Evolutionary conservation across 2,113 vertebrate genomes (phyloP), one percentile per base, ranked within the genome.

Genomic region (Pungitius pungitius): DNA sequence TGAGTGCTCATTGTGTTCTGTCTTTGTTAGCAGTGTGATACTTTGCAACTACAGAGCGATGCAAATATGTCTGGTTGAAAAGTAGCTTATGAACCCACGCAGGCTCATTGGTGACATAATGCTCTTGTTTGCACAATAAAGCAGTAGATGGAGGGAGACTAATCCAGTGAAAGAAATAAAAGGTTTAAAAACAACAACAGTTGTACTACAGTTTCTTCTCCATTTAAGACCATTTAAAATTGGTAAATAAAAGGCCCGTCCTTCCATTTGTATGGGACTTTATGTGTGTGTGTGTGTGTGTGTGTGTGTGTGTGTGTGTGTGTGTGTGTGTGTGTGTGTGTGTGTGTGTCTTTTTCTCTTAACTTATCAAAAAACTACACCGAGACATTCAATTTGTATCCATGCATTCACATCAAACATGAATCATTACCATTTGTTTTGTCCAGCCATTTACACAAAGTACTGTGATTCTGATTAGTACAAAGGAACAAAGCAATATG

Each of bases 81-180:
- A 51, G 69, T 33, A 84, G 73, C 73, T 70, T 73, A 65, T 78
- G 70, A 77, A 61, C 35, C 30, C 65, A 26, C 55, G 40, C 79
- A 66, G 85, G 69, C 52, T 75, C 75, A 67, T 55, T 6, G 0
- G 63, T 77, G 76, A 81, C 33, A 59, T 35, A 78, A 75, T n/a
- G n/a, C 66, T 73, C 71, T 87, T 81, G 74, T 86, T 85, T 89
- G 91, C 85, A 88, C 90, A 90, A 74, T 40, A 77, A 64, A 69
- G 37, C 45, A 61, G 40, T 49, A 78, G 59, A 84, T 62, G 69
- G 52, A 84, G 73, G 85, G 72, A 72, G 58, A 77, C 74, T 67
- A 47, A 85, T 75, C 54, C 39, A 63, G 27, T 59, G n/a, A 51
- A 75, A 72, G 52, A 42, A 40, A 47, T 54, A 69, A 64, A 45